Base-by-base conservation (phyloP, 2,888 invertebrate species). In the Drosophila aldrichi region DNA sequence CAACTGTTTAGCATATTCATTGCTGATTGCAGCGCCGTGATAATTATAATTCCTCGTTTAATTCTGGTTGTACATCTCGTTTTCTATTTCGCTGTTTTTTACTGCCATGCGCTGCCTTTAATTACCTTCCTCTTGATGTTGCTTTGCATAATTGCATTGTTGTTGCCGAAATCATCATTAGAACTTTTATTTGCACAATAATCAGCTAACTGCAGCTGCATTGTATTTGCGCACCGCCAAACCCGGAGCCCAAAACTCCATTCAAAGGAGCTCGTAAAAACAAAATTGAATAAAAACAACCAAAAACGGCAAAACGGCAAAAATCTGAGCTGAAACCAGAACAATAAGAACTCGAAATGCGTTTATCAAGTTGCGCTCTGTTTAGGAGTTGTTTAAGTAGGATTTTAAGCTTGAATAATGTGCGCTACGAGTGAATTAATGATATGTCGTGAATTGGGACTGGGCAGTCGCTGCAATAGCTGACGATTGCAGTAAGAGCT, bases 131-230 rank as follows among this genome's bases (percentile, higher is more conserved):
- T 58, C 67, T 66, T 63, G 40, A 63, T 49, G 43, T 67, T 72
- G 67, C 52, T 79, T 70, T 78, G 79, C 79, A 83, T 87, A 79
- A 79, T 87, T 68, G 79, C 76, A 76, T 82, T 82, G 86, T 81
- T 84, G 78, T 85, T 89, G 81, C 79, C 82, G 82, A 88, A 86
- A 86, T 85, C 81, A 71, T 80, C 82, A 77, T 85, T 82, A 89
- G 86, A 86, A 88, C 88, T 88, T 89, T 88, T 79, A 87, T 85
- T 85, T 85, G 85, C 85, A 85, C 85, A 85, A 85, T 89, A 81
- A 84, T 75, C 84, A 85, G 46, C 70, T 56, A 58, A 34, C 57
- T 67, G 55, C 77, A 77, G 64, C 70, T 67, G 74, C 77, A 82
- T 81, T 85, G 70, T 83, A 51, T 79, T 76, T 83, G 74, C 68